Evolutionary conservation across 2,113 vertebrate genomes (phyloP).

Genomic region (Petromus typicus): DNA sequence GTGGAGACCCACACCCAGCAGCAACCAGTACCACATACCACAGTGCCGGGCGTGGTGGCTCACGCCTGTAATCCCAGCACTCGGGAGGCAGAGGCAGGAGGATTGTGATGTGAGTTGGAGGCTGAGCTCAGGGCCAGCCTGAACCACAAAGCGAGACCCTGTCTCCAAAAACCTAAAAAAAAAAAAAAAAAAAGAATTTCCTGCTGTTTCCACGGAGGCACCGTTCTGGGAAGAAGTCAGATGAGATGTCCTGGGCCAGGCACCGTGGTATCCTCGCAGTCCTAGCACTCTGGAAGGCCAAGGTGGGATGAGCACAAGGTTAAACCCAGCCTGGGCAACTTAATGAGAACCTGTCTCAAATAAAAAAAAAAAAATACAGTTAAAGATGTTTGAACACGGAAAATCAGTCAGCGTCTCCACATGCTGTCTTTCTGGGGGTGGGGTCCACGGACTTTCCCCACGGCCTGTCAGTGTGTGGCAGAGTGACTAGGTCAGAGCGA

Average conservation of each 20-base stretch:
- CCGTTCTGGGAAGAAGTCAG: background rate
- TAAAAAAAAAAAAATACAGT: background rate
- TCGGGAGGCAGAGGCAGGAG: no score
- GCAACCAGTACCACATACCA: no score
- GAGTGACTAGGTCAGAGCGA: fast-evolving
- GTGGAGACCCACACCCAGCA: no score
- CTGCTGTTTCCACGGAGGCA: background rate
- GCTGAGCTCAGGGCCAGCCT: no score
- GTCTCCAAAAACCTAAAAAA: no score
- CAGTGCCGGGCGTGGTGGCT: no score
- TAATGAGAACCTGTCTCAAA: background rate
- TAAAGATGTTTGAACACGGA: background rate
- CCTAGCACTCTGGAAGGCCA: background rate
- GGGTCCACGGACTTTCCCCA: background rate
- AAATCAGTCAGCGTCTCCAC: fast-evolving
- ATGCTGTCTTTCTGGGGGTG: background rate
- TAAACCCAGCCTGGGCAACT: background rate
- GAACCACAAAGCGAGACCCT: no score
- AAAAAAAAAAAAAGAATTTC: no score
- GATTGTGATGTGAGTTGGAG: no score
- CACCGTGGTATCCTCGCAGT: no score
- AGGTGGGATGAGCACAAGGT: background rate
- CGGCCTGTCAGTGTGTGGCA: background rate
- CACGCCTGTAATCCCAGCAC: no score
- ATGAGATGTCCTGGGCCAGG: background rate